Conservation (phyloP, 2,888 invertebrate genomes). For the Caenorhabditis sp. region DNA sequence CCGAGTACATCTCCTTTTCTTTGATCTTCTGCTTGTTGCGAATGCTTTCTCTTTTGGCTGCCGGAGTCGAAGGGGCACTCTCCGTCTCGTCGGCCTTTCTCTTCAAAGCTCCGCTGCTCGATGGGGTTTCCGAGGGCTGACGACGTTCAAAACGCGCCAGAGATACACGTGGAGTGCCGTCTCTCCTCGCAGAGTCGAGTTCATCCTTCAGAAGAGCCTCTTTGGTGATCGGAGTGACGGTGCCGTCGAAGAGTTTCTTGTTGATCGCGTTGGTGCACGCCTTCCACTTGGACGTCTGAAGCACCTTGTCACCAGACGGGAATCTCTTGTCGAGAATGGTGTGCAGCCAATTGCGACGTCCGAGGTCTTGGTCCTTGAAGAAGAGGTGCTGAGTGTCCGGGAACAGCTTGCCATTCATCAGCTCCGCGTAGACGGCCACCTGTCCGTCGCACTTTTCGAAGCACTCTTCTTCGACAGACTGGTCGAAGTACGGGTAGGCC, state of each 20-base stretch:
- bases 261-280: slow-evolving; percentile 68
- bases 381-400: slow-evolving; percentile 61
- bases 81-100: slow-evolving; percentile 30
- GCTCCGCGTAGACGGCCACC: slow-evolving; percentile 62
- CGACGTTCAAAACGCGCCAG: slow-evolving; percentile 32
- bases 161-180: slow-evolving; percentile 15
- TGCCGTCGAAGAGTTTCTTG: slow-evolving; percentile 56
- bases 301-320: slow-evolving; percentile 61
- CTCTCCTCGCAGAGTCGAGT: background rate
- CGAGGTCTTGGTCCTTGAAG: slow-evolving; percentile 70
- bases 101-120: slow-evolving; percentile 24
- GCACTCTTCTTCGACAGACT: slow-evolving; percentile 64
- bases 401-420: slow-evolving; percentile 63
- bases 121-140: slow-evolving; percentile 20
- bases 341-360: slow-evolving; percentile 68
- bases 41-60: slow-evolving; percentile 45
- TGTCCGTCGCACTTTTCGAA: slow-evolving; percentile 54
- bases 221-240: slow-evolving; percentile 40
- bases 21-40: slow-evolving; percentile 47
- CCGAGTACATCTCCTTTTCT: slow-evolving; percentile 44
- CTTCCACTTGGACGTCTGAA: slow-evolving; percentile 67
- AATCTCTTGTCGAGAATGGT: slow-evolving; percentile 65
- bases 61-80: slow-evolving; percentile 12
- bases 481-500: slow-evolving; percentile 63
- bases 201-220: slow-evolving; percentile 30